Percentiles rank a stretch among this genome's conserved stretches.
phyloP scores from a whole-genome alignment of 2,888 invertebrate genomes.

The Teleogryllus oceanicus region DNA sequence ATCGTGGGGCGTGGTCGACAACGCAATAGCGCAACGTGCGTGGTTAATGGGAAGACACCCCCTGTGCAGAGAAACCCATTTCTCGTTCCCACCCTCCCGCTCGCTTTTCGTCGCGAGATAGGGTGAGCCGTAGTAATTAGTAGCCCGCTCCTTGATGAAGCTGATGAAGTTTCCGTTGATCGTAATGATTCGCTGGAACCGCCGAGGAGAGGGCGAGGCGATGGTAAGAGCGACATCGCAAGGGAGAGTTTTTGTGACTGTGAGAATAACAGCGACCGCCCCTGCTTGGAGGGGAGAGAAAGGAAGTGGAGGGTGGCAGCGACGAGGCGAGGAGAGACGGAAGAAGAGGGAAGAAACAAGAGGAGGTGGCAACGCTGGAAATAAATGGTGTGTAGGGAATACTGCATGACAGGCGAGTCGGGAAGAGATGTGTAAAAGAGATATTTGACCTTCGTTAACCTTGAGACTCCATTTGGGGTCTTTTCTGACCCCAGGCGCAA shows the following conservation, averaged over 20 bases:
- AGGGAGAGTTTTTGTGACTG: no score
- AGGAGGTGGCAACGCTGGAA: not conserved
- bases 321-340: not conserved
- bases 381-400: not conserved
- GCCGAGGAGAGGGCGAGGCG: not conserved
- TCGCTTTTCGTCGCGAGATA: not conserved
- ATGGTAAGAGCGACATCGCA: not conserved
- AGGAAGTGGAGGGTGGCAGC: not conserved
- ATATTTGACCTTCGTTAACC: no score
- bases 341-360: not conserved
- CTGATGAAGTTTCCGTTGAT: conserved; percentile 2
- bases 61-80: no score
- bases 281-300: no score
- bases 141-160: not conserved
- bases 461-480: no score
- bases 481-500: no score
- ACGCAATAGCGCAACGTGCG: no score
- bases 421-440: no score
- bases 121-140: not conserved
- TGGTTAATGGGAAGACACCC: no score
- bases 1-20: no score
- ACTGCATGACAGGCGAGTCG: no score
- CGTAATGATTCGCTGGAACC: not conserved
- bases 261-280: no score
- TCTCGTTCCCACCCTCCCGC: not conserved